phyloP scores from a whole-genome alignment of 2,888 invertebrate species.

The Drosophila merina region DNA sequence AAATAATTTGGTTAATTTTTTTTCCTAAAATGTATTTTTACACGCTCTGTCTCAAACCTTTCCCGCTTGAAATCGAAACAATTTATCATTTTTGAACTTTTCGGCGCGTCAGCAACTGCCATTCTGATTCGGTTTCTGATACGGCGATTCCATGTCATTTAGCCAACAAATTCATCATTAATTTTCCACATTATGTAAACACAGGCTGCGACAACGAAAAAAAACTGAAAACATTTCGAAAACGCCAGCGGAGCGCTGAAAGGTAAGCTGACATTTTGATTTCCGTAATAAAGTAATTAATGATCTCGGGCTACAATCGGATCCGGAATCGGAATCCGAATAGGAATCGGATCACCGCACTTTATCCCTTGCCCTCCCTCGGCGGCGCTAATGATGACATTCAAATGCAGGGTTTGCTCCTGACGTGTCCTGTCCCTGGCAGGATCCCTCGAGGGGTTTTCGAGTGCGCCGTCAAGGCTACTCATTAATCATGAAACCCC shows the following conservation, averaged over 20 bases:
- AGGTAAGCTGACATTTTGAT: slow-evolving; percentile 78
- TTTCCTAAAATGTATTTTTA: background rate
- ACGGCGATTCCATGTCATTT: slow-evolving; percentile 46
- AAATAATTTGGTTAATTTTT: background rate
- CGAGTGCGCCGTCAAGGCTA: slow-evolving; percentile 49
- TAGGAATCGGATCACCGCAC: slow-evolving; percentile 65
- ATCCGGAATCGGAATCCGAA: slow-evolving; percentile 59
- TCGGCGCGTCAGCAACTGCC: slow-evolving; percentile 28
- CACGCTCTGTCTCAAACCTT: background rate
- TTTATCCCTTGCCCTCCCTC: slow-evolving; percentile 16
- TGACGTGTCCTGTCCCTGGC: slow-evolving; percentile 7
- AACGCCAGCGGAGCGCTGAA: slow-evolving; percentile 54
- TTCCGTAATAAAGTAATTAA: slow-evolving; percentile 81
- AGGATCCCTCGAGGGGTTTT: slow-evolving; percentile 49
- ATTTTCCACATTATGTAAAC: slow-evolving; percentile 77
- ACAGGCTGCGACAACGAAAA: slow-evolving; percentile 38
- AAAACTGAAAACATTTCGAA: slow-evolving; percentile 62
- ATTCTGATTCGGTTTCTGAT: slow-evolving; percentile 26
- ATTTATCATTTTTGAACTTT: slow-evolving; percentile 68
- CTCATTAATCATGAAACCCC: slow-evolving; percentile 60
- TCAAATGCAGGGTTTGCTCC: slow-evolving; percentile 60
- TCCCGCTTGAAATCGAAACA: slow-evolving; percentile 35
- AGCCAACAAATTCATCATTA: slow-evolving; percentile 68
- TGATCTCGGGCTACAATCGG: slow-evolving; percentile 55
- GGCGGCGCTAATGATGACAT: slow-evolving; percentile 74